Conservation (phyloP, 2,113 vertebrate genomes). For the Leptocoma aspasia region DNA sequence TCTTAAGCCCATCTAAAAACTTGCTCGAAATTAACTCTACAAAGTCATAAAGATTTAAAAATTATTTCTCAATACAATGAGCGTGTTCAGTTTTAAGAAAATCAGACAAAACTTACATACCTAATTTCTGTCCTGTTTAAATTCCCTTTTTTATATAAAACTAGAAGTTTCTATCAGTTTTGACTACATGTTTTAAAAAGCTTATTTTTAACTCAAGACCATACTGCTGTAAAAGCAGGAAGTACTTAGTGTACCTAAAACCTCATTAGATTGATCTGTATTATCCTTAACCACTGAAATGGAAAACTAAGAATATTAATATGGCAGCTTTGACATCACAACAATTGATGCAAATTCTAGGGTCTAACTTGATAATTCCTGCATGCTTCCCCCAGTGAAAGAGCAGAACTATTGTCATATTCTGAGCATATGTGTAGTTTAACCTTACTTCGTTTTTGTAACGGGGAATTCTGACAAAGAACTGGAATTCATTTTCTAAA, state of each 20-base stretch:
- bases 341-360: slow-evolving; percentile 73
- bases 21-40: neutral
- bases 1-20: neutral
- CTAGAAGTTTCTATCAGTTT: neutral
- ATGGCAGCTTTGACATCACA: slow-evolving; percentile 69
- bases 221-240: slow-evolving; percentile 3
- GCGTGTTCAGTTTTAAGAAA: neutral
- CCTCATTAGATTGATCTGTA: slow-evolving; percentile 61
- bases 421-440: neutral
- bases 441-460: slow-evolving; percentile 42
- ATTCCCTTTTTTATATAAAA: neutral
- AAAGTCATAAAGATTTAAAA: neutral
- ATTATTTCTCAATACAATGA: neutral
- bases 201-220: slow-evolving; percentile 37
- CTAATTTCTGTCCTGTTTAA: neutral
- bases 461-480: slow-evolving; percentile 33
- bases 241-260: slow-evolving; percentile 39
- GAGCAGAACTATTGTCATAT: slow-evolving; percentile 55
- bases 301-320: slow-evolving; percentile 71
- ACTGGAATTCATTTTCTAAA: slow-evolving; percentile 57
- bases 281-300: slow-evolving; percentile 65
- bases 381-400: slow-evolving; percentile 48
- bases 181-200: slow-evolving; percentile 11
- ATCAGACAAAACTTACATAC: neutral
- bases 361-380: slow-evolving; percentile 69